These are phyloP conservation scores for Ianthella basta DNA, from an alignment of 37 sponge, comb jelly and placozoan species.

Conservation along the genomic window DNA sequence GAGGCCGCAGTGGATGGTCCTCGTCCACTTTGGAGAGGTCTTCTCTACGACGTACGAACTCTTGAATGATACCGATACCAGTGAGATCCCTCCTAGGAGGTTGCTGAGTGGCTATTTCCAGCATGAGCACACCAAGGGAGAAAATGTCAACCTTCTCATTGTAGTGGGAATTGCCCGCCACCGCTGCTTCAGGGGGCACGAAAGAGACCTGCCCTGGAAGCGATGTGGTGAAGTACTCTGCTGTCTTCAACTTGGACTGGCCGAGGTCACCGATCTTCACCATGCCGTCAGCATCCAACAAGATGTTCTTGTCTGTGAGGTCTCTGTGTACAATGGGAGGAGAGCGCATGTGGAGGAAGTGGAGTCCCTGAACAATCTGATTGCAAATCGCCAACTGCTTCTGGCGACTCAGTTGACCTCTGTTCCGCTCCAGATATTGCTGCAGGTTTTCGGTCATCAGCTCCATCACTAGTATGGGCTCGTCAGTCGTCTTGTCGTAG, in stretches of 20 bases:
- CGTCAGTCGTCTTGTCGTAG: too few species aligned
- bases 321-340: slow-evolving; percentile 4
- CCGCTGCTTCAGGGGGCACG: slow-evolving; percentile 19
- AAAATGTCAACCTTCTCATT: slow-evolving; percentile 10
- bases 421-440: not conserved
- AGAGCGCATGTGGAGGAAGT: not conserved
- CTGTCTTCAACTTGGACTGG: slow-evolving; percentile 8
- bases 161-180: not conserved
- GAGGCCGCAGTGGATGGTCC: slow-evolving; percentile 21
- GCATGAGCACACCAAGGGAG: slow-evolving; percentile 9
- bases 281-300: not conserved
- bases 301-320: not conserved
- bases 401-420: not conserved
- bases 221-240: not conserved
- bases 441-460: not conserved
- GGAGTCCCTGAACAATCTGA: not conserved
- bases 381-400: not conserved
- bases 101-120: not conserved
- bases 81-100: not conserved
- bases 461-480: slow-evolving; percentile 6
- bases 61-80: slow-evolving; percentile 19
- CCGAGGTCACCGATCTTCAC: slow-evolving; percentile 9
- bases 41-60: slow-evolving; percentile 32
- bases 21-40: not conserved
- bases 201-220: not conserved